Percentiles rank a stretch among this genome's conserved stretches.
Evolutionary conservation across 2,797 vertebrate genomes (phyloP).

Genomic region (Lateolabrax maculatus): DNA sequence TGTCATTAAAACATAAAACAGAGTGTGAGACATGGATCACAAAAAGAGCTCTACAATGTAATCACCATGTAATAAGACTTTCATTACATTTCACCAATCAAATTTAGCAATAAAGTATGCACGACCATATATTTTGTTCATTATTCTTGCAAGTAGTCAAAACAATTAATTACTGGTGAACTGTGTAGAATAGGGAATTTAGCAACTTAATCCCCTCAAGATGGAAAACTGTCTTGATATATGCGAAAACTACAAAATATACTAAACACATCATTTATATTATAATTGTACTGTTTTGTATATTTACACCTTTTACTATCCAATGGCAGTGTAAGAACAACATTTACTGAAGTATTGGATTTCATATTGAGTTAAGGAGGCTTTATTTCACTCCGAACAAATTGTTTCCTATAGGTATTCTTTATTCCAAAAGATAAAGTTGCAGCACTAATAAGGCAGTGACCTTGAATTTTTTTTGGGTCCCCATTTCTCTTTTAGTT

Average conservation of each 20-base stretch:
- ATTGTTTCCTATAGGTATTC: not conserved
- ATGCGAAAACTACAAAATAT: not conserved
- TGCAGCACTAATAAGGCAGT: slow-evolving; percentile 19
- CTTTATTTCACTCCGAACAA: not conserved
- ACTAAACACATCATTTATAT: not conserved
- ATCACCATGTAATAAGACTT: slow-evolving; percentile 42
- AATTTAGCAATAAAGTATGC: slow-evolving; percentile 33
- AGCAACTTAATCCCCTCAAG: slow-evolving; percentile 1
- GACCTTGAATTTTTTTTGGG: slow-evolving; percentile 23
- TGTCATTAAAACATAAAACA: slow-evolving; percentile 24
- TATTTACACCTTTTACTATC: not conserved
- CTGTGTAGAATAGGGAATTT: slow-evolving; percentile 19
- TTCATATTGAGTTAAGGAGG: slow-evolving; percentile 8
- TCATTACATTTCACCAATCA: slow-evolving; percentile 25
- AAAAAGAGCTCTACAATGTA: not conserved
- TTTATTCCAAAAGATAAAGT: slow-evolving; percentile 12
- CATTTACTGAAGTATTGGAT: slow-evolving; percentile 1
- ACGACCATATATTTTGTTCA: slow-evolving; percentile 19
- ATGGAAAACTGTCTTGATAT: slow-evolving; percentile 16
- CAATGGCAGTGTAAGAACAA: not conserved
- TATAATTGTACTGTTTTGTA: not conserved
- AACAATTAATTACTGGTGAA: slow-evolving; percentile 21
- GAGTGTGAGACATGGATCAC: slow-evolving; percentile 15
- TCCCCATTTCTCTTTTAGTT: not conserved
- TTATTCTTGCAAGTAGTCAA: slow-evolving; percentile 29